Percentiles rank a stretch among this genome's conserved stretches.
These are phyloP conservation scores for Sarotherodon lohbergeri DNA, from an alignment of 2,113 vertebrate genomes.

Conservation along the genomic window DNA sequence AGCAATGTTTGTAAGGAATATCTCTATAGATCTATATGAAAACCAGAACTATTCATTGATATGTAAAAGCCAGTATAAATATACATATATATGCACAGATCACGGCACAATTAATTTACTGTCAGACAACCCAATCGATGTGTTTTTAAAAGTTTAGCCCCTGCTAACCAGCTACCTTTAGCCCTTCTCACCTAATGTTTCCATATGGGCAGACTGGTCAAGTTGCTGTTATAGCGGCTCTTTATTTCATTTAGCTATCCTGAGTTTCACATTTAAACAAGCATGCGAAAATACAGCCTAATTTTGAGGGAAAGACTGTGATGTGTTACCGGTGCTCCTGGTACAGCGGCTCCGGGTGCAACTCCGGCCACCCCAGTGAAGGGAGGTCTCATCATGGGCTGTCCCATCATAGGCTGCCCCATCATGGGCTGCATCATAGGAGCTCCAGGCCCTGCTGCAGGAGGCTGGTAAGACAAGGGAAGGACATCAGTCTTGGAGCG, in stretches of 20 bases:
- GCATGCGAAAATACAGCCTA: neutral
- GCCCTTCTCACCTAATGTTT: neutral
- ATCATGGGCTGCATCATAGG: constrained; percentile 92
- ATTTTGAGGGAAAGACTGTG: neutral
- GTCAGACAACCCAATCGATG: neutral
- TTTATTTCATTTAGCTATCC: neutral
- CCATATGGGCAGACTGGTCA: neutral
- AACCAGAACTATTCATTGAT: neutral
- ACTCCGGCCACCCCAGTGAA: constrained; percentile 69
- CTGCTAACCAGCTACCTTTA: neutral
- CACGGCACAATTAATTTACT: neutral
- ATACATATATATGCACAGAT: neutral
- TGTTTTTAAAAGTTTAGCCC: neutral
- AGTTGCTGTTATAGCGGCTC: neutral
- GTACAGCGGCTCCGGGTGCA: constrained; percentile 70
- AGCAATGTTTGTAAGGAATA: neutral
- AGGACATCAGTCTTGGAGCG: neutral
- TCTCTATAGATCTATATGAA: neutral
- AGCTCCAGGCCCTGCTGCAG: constrained; percentile 80
- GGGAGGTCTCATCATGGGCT: constrained; percentile 93
- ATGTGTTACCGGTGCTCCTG: constrained; percentile 80
- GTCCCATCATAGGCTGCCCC: constrained; percentile 78
- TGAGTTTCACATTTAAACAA: neutral
- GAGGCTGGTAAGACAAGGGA: constrained; percentile 67
- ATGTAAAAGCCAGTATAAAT: neutral